These are phyloP conservation scores for Centropyge bicolor DNA, from an alignment of 2,797 vertebrate genomes.

Conservation along the genomic window DNA sequence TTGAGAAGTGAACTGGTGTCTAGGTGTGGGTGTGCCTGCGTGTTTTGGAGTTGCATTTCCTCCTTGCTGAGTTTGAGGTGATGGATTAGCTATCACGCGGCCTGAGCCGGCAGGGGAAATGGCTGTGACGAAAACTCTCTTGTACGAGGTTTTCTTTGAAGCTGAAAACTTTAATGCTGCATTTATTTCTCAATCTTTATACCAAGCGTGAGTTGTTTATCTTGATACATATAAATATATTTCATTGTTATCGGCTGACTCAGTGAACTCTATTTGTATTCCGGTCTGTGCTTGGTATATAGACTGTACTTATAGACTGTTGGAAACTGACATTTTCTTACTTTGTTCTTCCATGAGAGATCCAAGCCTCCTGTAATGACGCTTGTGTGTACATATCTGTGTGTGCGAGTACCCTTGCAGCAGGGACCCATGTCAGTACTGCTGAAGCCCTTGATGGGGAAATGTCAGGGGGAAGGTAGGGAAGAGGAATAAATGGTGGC, in stretches of 20 bases:
- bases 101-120: slow-evolving; percentile 59
- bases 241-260: slow-evolving; percentile 14
- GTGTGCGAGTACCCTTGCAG: slow-evolving; percentile 2
- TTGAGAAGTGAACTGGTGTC: background rate
- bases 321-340: slow-evolving; percentile 50
- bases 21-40: slow-evolving; percentile 23
- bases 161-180: slow-evolving; percentile 27
- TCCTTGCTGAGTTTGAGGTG: slow-evolving; percentile 48
- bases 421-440: slow-evolving; percentile 22
- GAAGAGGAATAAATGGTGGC: slow-evolving; percentile 35
- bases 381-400: slow-evolving; percentile 5
- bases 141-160: slow-evolving; percentile 48
- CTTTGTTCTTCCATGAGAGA: slow-evolving; percentile 23
- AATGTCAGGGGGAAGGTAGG: slow-evolving; percentile 46
- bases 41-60: slow-evolving; percentile 47
- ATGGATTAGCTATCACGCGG: slow-evolving; percentile 67
- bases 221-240: slow-evolving; percentile 36
- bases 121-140: slow-evolving; percentile 50
- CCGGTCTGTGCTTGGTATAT: background rate
- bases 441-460: slow-evolving; percentile 46
- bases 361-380: slow-evolving; percentile 25
- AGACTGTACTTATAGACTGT: slow-evolving; percentile 5
- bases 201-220: slow-evolving; percentile 39
- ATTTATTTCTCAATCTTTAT: slow-evolving; percentile 44
- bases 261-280: slow-evolving; percentile 37